Base-by-base conservation (phyloP, 2,888 invertebrate genomes). In the Dichetophora obliterata region DNA sequence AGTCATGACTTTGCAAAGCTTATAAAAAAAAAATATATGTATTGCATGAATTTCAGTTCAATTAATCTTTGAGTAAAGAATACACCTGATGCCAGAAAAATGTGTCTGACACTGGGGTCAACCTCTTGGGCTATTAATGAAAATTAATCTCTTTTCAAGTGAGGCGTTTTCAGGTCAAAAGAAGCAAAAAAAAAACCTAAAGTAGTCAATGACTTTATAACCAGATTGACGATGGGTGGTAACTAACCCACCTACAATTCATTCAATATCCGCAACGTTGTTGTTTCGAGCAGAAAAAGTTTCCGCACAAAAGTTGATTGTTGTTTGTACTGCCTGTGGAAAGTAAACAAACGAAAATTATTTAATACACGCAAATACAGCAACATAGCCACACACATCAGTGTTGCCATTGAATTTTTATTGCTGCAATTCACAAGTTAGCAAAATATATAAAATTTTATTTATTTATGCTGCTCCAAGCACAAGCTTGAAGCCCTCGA, bases 131-230 rank as follows among this genome's bases (percentile, higher is more conserved):
- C 82, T 83, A 82, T 85, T 85, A 85, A 86, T 85, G 85, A 83
- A 85, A 83, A 85, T 86, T 86, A 86, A 85, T 84, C 85, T 85
- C 80, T 85, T 84, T 84, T 86, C 85, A 81, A 84, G 81, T 81
- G 81, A 75, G 75, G 75, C 43, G 11, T 69, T 31, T 50, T 52
- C 6, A 27, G 3, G 19, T 3, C 1, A 3, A 19, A 3, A 59
- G 14, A n/a, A 11, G 1, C 11, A 14, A 2, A 43, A 14, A 19
- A 19, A 54, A 22, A 24, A 9, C 16, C 14, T 43, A 2, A 48
- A 48, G 66, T 37, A 48, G 66, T 6, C 66, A 48, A 14, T 9
- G 61, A 19, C 14, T 27, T 5, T 3, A 16, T 16, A 24, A 34
- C 11, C 24, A 27, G 5, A 14, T 24, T 24, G 24, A 34, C 63